These are phyloP conservation scores for Channallabes apus DNA, from an alignment of 2,797 vertebrate species.

Conservation along the genomic window DNA sequence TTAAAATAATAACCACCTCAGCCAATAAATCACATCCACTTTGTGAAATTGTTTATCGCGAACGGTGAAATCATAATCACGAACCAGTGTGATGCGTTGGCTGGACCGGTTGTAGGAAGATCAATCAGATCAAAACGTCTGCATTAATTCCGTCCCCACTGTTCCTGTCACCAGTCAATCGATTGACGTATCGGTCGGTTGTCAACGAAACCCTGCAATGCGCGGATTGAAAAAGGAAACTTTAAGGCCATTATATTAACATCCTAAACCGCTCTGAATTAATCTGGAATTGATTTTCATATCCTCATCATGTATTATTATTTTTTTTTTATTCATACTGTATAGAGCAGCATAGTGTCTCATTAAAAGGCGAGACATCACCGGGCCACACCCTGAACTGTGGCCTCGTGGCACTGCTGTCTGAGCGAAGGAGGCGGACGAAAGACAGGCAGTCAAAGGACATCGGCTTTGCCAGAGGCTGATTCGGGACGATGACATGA, in stretches of 20 bases:
- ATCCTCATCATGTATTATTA: background rate
- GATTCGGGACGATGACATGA: constrained; percentile 23
- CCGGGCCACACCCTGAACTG: constrained; percentile 35
- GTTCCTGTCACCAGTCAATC: constrained; percentile 38
- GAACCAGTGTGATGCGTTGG: background rate
- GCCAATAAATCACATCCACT: background rate
- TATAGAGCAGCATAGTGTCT: background rate
- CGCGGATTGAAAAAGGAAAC: constrained; percentile 36
- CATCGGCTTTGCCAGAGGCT: constrained; percentile 27
- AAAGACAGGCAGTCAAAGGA: constrained; percentile 9
- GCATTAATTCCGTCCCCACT: constrained; percentile 6
- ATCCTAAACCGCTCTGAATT: constrained; percentile 23
- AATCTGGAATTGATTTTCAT: background rate
- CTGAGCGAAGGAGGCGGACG: constrained; percentile 14
- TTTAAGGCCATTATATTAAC: constrained; percentile 33
- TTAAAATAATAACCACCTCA: background rate
- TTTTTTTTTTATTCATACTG: too few relatives aligned
- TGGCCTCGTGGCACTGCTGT: constrained; percentile 36
- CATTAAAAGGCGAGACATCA: background rate
- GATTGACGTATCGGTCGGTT: constrained; percentile 42
- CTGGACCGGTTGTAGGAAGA: background rate
- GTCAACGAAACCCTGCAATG: constrained; percentile 45
- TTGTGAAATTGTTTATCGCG: background rate
- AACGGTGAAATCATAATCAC: background rate
- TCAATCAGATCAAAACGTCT: background rate